Evolutionary conservation across 2,797 vertebrate genomes (phyloP), one percentile per base, ranked within the genome.

Genomic region (Poecilia gillii): DNA sequence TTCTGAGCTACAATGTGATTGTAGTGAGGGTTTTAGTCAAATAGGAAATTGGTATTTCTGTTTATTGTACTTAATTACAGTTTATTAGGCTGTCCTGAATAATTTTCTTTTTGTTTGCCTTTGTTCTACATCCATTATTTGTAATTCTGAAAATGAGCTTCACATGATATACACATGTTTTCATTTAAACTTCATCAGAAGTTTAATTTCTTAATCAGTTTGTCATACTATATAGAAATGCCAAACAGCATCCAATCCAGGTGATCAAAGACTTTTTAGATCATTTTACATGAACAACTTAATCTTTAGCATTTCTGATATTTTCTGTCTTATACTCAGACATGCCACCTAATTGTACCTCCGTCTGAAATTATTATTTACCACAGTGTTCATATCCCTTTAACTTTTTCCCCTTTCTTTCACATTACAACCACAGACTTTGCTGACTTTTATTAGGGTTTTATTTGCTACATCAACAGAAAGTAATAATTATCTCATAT

Each of bases 1-100:
- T 78, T 80, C 45, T 57, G 31, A 83, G 76, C 59, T 4, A 59
- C n/a, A 53, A n/a, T 1, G 4, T 73, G 36, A 47, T 76, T 23
- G 31, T 51, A 70, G 72, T 14, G 2, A 70, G 5, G 51, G 1
- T 18, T 72, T 71, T 46, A 57, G 23, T 25, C 28, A 7, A 8
- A 64, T 55, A 16, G 43, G 57, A 16, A 59, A 31, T 12, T 45
- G 11, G 0, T 0, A 13, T 75, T 45, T 59, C 55, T 33, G 68
- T 62, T 71, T 62, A 31, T 41, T 45, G n/a, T 59, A 25, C 23
- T 28, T 20, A 36, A 36, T 64, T 64, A 25, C 20, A 71, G 68
- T n/a, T 45, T 45, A n/a, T n/a, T 25, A 25, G 66, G 41, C 20
- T 43, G 41, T 70, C 41, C 11, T 43, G 11, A 25, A 41, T 71